Percentiles rank a stretch among this genome's conserved stretches.
These are phyloP conservation scores for Nephrotoma appendiculata DNA, from an alignment of 2,888 invertebrate genomes.

Conservation along the genomic window DNA sequence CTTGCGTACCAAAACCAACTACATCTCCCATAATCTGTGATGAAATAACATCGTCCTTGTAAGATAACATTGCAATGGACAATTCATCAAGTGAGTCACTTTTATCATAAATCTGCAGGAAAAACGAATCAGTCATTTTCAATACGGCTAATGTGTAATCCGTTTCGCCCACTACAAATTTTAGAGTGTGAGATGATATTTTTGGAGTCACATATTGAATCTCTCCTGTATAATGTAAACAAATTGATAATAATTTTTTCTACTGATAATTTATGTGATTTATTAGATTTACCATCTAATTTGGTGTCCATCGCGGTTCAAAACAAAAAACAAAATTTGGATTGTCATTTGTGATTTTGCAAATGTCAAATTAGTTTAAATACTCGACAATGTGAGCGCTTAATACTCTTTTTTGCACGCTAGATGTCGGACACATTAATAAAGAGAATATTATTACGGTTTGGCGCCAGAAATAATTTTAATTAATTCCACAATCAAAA, in stretches of 20 bases:
- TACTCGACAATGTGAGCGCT: background rate
- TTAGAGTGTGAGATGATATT: conserved; percentile 25
- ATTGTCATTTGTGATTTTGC: background rate
- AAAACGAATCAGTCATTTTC: conserved; percentile 31
- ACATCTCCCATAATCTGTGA: conserved; percentile 30
- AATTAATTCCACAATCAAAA: no score
- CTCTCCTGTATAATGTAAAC: background rate
- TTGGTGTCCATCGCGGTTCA: background rate
- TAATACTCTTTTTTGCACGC: background rate
- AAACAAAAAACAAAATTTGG: background rate
- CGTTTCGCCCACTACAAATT: conserved; percentile 23
- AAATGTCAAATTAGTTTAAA: background rate
- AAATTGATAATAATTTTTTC: background rate
- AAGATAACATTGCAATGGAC: conserved; percentile 18
- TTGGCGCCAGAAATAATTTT: background rate
- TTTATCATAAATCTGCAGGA: conserved; percentile 33
- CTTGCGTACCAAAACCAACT: conserved; percentile 25
- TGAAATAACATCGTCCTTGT: conserved; percentile 20
- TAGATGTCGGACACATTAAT: background rate
- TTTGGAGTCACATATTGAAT: conserved; percentile 13
- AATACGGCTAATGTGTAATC: conserved; percentile 29
- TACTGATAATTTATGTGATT: background rate
- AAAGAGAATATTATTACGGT: background rate
- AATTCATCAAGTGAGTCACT: conserved; percentile 28
- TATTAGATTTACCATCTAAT: background rate